phyloP scores from a whole-genome alignment of 2,113 vertebrate genomes.

The Mustelus asterias region DNA sequence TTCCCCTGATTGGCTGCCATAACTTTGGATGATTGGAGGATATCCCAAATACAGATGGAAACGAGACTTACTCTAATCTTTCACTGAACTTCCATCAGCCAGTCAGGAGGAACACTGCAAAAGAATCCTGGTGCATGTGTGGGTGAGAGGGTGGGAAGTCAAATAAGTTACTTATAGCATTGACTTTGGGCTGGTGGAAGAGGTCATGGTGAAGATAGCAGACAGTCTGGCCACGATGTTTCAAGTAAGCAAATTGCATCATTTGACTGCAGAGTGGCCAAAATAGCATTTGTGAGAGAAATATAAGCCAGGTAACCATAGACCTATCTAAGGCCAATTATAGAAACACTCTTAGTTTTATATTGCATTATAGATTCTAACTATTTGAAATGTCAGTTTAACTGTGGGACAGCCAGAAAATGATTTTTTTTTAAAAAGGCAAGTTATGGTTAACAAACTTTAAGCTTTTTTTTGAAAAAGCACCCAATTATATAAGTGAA shows the following conservation, averaged over 20 bases:
- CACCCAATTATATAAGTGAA: background rate
- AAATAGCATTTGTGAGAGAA: background rate
- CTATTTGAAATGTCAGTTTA: background rate
- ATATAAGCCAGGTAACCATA: background rate
- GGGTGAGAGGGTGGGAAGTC: background rate
- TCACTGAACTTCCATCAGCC: background rate
- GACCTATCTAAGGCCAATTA: background rate
- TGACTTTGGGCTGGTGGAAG: background rate
- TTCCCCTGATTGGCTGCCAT: background rate
- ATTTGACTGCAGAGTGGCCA: background rate
- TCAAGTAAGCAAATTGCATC: background rate
- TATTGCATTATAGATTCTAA: too few relatives aligned
- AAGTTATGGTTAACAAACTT: too few relatives aligned
- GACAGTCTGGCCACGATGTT: background rate
- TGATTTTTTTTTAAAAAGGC: background rate
- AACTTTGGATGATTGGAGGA: background rate
- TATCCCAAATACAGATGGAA: background rate
- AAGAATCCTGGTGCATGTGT: background rate
- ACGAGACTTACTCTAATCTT: background rate
- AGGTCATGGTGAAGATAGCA: background rate
- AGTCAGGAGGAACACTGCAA: background rate
- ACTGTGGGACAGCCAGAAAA: background rate
- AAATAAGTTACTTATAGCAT: background rate
- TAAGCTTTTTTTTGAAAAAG: background rate
- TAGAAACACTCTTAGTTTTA: background rate